Evolutionary conservation across 2,113 vertebrate species (phyloP).

Genomic region (Osmerus mordax): DNA sequence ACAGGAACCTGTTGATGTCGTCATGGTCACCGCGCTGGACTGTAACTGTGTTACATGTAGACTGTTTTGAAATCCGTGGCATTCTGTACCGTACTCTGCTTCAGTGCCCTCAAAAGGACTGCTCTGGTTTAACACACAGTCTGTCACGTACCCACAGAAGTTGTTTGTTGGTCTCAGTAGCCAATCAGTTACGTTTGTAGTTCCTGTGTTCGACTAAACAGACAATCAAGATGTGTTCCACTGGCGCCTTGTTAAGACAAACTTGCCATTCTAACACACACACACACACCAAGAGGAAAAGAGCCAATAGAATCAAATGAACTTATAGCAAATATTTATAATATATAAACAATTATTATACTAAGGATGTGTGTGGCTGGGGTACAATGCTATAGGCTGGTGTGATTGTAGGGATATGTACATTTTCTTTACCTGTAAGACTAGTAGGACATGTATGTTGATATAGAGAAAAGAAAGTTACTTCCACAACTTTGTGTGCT

Average conservation of each 20-base stretch:
- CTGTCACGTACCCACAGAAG: conserved; percentile 8
- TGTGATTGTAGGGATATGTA: conserved; percentile 35
- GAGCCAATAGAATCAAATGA: conserved; percentile 54
- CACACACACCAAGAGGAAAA: conserved; percentile 42
- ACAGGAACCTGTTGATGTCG: conserved; percentile 21
- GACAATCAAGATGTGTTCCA: conserved; percentile 42
- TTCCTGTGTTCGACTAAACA: conserved; percentile 37
- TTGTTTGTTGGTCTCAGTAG: conserved; percentile 18
- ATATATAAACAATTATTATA: conserved; percentile 41
- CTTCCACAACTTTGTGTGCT: conserved; percentile 9
- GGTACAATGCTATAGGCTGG: conserved; percentile 9
- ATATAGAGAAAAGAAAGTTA: background rate
- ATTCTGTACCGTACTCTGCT: conserved; percentile 30
- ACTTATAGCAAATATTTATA: conserved; percentile 49
- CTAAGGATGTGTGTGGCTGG: conserved; percentile 39
- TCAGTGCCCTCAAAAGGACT: conserved; percentile 31
- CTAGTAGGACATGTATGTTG: conserved; percentile 12
- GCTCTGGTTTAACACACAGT: conserved; percentile 8
- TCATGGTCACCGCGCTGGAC: conserved; percentile 29
- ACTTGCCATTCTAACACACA: background rate
- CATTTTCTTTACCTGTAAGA: conserved; percentile 32
- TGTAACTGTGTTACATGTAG: conserved; percentile 36
- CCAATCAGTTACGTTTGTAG: conserved; percentile 1
- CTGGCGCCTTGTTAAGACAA: conserved; percentile 22
- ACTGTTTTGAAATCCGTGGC: conserved; percentile 20